These are phyloP conservation scores for Hydrophis major DNA, from an alignment of 2,797 vertebrate genomes.

Conservation along the genomic window DNA sequence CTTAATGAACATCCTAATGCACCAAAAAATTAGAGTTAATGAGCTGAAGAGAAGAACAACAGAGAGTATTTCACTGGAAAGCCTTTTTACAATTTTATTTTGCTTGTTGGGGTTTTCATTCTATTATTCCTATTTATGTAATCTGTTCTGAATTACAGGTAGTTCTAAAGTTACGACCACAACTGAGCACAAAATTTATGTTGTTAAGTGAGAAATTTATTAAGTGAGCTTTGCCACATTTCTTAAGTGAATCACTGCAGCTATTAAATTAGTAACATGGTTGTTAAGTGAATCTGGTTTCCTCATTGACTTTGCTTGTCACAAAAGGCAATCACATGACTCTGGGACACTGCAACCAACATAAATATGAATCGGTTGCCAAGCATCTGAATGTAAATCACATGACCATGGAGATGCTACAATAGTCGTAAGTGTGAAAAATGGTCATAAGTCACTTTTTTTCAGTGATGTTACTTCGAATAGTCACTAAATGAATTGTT, in stretches of 20 bases:
- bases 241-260: background rate
- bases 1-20: background rate
- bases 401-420: background rate
- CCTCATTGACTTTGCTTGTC: background rate
- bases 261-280: background rate
- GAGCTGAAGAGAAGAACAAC: background rate
- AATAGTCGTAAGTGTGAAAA: background rate
- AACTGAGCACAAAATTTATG: background rate
- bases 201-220: too few species aligned
- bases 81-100: background rate
- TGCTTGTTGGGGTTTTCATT: background rate
- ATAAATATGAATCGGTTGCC: background rate
- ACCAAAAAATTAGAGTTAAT: background rate
- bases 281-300: background rate
- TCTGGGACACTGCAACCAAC: background rate
- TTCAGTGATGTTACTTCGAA: background rate
- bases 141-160: background rate
- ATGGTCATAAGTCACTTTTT: background rate
- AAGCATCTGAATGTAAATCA: background rate
- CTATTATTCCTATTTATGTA: background rate
- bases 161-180: background rate
- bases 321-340: background rate
- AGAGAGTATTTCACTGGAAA: background rate
- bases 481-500: background rate
- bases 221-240: background rate